Conservation (phyloP, 2,888 invertebrate genomes). For the Colostygia pectinataria region DNA sequence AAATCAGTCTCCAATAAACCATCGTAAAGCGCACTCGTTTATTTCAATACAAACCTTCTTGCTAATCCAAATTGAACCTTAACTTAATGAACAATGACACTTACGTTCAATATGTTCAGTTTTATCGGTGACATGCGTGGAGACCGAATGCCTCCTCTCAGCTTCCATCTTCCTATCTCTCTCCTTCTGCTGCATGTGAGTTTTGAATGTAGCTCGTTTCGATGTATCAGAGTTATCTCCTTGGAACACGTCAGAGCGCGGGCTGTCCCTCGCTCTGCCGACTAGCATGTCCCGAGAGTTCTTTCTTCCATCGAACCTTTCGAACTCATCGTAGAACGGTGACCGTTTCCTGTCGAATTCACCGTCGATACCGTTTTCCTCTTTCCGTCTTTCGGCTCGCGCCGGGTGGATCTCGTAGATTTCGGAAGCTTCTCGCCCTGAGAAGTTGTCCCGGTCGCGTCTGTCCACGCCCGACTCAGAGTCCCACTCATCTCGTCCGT, state of each 20-base stretch:
- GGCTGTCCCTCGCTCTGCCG: slow-evolving; percentile 70
- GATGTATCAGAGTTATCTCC: slow-evolving; percentile 58
- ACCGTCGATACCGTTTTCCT: slow-evolving; percentile 65
- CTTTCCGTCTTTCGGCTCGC: slow-evolving; percentile 62
- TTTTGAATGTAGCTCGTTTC: slow-evolving; percentile 87
- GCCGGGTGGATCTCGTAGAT: slow-evolving; percentile 75
- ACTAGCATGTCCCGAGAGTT: slow-evolving; percentile 79
- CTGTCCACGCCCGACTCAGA: slow-evolving; percentile 73
- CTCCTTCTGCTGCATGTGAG: slow-evolving; percentile 88
- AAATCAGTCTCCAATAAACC: too few species aligned
- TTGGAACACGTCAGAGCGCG: slow-evolving; percentile 67
- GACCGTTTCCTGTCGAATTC: slow-evolving; percentile 67
- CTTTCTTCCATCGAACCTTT: slow-evolving; percentile 74
- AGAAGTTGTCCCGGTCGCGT: slow-evolving; percentile 65
- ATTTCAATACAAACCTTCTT: too few species aligned
- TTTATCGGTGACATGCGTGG: slow-evolving; percentile 89
- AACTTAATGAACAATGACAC: too few species aligned
- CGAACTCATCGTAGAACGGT: slow-evolving; percentile 72
- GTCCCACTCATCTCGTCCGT: slow-evolving; percentile 74
- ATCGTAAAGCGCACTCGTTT: too few species aligned
- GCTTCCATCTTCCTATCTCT: slow-evolving; percentile 84
- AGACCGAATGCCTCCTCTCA: slow-evolving; percentile 89
- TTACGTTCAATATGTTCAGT: slow-evolving; percentile 80
- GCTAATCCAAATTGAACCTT: too few species aligned
- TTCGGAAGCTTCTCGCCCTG: slow-evolving; percentile 73